Evolutionary conservation across 2,113 vertebrate species (phyloP), one percentile per base, ranked within the genome.

Genomic region (Thunnus maccoyii): DNA sequence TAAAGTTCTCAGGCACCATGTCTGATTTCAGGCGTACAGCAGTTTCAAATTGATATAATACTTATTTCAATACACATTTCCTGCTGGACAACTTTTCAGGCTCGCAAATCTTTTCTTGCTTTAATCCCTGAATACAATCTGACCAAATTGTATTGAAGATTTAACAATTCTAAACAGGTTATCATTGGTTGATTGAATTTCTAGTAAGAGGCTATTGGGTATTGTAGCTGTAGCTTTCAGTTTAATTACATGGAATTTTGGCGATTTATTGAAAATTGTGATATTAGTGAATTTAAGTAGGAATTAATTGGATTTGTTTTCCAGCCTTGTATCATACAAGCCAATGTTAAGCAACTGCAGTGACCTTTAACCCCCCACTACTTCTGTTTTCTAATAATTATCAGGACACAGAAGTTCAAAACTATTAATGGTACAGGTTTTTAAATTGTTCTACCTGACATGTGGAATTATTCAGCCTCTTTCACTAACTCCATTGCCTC

Each of bases 341-440:
- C 57, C 22, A 68, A 5, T 12, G 47, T 27, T 13, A 64, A 57
- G n/a, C 18, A 41, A 41, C 67, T 68, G 54, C 41, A 13, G 15
- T 57, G 73, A 76, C 57, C 73, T 84, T 57, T 46, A 44, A 58
- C 44, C 74, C 25, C 30, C 57, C 41, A 50, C 41, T n/a, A 27
- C 44, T 64, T 7, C 58, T 41, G 4, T 50, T 64, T 65, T 50
- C 4, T 63, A 56, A 66, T 60, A 20, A 76, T 48, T 36, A 58
- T 32, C 27, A 12, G 44, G 63, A 22, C 44, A 25, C 51, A 5
- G 69, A 75, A 55, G 47, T 54, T 56, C 36, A 75, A 62, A 16
- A 16, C 16, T 8, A 47, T 72, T 41, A 27, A 16, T 65, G 44
- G 46, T 17, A 48, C 3, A 27, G 7, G 46, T 65, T 56, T 13